Conservation (phyloP, 2,113 vertebrate genomes). For the Micromys minutus region DNA sequence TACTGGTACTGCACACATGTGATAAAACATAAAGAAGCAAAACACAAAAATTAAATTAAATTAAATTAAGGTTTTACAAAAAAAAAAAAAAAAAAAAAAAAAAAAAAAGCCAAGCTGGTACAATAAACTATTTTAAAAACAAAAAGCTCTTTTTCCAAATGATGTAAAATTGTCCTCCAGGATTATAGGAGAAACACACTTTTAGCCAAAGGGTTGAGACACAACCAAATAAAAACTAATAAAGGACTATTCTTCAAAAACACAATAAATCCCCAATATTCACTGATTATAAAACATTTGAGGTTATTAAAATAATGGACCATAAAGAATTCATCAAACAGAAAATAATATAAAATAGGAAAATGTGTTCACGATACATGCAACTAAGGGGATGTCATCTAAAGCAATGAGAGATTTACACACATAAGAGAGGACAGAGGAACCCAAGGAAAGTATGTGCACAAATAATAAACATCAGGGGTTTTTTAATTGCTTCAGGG, state of each 20-base stretch:
- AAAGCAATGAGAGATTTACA: not conserved
- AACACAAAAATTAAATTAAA: not conserved
- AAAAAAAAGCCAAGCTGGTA: not conserved
- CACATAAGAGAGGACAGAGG: not conserved
- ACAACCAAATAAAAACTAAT: not conserved
- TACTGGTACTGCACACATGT: not conserved
- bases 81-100: too few species aligned
- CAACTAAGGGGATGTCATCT: not conserved
- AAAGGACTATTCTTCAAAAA: not conserved
- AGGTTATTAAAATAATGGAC: not conserved
- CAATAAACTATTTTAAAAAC: not conserved
- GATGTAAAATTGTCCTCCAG: not conserved
- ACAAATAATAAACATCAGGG: not conserved
- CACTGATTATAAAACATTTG: not conserved
- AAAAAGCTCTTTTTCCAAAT: not conserved
- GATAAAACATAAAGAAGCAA: not conserved
- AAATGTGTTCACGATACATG: not conserved
- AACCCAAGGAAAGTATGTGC: not conserved
- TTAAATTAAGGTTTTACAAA: not conserved
- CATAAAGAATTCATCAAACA: not conserved
- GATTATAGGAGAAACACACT: not conserved
- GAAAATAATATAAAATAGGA: not conserved
- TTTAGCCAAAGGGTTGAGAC: not conserved
- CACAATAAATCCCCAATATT: not conserved
- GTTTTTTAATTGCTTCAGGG: not conserved